Conservation (phyloP, 2,113 vertebrate species). For the Callithrix jacchus region DNA sequence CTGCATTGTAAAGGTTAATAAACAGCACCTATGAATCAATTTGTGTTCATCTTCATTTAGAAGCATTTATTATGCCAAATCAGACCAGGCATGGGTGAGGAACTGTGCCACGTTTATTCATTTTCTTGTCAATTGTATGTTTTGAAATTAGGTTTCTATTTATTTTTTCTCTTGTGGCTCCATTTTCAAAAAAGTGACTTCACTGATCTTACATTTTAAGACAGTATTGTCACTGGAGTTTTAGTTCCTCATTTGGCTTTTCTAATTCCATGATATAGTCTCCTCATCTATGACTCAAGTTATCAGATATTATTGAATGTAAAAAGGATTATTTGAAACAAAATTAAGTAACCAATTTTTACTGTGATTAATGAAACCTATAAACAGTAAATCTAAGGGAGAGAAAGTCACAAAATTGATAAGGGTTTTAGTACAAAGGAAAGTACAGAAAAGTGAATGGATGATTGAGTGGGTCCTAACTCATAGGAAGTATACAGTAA, state of each 20-base stretch:
- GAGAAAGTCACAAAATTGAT: background rate
- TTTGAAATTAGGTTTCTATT: slow-evolving; percentile 48
- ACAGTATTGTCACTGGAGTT: background rate
- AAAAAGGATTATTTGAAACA: background rate
- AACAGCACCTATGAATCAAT: background rate
- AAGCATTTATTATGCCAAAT: background rate
- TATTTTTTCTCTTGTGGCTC: background rate
- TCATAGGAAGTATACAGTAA: background rate
- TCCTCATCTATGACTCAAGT: background rate
- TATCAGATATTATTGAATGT: background rate
- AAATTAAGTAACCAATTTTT: background rate
- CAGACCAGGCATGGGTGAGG: background rate
- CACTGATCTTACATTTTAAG: slow-evolving; percentile 19
- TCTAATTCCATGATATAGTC: background rate
- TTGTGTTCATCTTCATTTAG: background rate
- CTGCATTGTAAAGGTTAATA: background rate
- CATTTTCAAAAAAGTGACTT: slow-evolving; percentile 27
- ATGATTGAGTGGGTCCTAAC: background rate
- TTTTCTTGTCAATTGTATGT: background rate
- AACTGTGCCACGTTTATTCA: background rate
- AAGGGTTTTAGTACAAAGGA: background rate
- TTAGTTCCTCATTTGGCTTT: background rate
- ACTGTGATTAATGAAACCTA: background rate
- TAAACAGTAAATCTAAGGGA: background rate
- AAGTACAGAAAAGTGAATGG: background rate